Base-by-base conservation (phyloP, 2,888 invertebrate genomes). In the Coenonympha arcania region DNA sequence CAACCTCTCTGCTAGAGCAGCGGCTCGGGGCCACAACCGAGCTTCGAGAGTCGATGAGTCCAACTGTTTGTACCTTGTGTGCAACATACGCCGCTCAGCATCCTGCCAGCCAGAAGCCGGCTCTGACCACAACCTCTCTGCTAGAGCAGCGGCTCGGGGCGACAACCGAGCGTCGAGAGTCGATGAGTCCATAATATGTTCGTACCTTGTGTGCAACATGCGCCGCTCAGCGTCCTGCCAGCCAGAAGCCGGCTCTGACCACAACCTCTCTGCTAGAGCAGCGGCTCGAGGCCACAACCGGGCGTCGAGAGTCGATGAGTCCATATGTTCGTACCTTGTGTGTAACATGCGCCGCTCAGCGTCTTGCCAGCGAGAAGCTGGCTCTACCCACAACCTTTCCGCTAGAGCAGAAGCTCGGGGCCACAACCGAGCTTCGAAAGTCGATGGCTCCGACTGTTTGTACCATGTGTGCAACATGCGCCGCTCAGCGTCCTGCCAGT, bases 281-380 rank as follows among this genome's bases (percentile, higher is more conserved):
- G 95, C 93, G 2, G 92, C 91, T 58, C 95, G 88, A 3, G 95
- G 95, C 95, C 95, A 95, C 60, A 95, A 79, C n/a, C n/a, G n/a
- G n/a, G n/a, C n/a, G n/a, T n/a, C 93, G 16, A 93, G 69, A 0
- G 91, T 86, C 2, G 89, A 67, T 33, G 90, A 87, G 70, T 94
- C 94, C 1, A n/a, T 6, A n/a, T 13, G n/a, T 31, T n/a, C n/a
- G n/a, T n/a, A n/a, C n/a, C n/a, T n/a, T n/a, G n/a, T n/a, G n/a
- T n/a, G n/a, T n/a, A n/a, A n/a, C n/a, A n/a, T n/a, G n/a, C n/a
- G 87, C 8, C 88, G 79, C 72, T 94, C 93, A 0, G 95, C 95
- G 9, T 87, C 80, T 26, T 74, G 72, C 93, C 94, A 94, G 16
- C 74, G 68, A 11, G 85, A 78, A 9, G 66, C 60, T 0, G 94